Base-by-base conservation (phyloP, 1,140 invertebrate genomes). In the Paraescarpia echinospica region DNA sequence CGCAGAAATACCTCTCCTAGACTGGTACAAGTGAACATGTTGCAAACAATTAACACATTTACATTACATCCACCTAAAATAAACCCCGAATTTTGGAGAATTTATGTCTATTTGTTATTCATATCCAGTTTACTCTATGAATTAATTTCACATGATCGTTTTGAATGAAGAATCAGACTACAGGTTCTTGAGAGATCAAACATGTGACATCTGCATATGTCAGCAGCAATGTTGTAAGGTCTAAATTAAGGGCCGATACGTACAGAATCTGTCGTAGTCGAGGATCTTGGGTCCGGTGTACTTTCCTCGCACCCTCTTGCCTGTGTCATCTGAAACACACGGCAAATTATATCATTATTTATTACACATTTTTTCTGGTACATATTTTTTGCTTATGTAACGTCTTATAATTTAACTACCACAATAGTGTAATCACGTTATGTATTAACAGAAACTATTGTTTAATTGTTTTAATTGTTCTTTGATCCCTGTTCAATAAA, bases 221-320 rank as follows among this genome's bases (percentile, higher is more conserved):
- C 18, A 77, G 59, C 22, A 12, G 22, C 59, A 90, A 0, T 31
- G 6, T 18, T n/a, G n/a, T 90, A 18, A 5, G 8, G 35, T 22
- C 18, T n/a, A n/a, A n/a, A n/a, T n/a, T n/a, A n/a, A n/a, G n/a
- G n/a, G 33, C 18, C 14, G 34, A 51, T 48, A 95, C 96, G 96
- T 96, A 97, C 97, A 97, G 96, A 98, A 99, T 95, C 98, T 98
- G 95, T 99, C 99, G 96, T 99, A 99, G 96, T 99, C 98, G 93
- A 98, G 98, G 91, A 99, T 97, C 92, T 98, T 98, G 92, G 95
- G 95, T 94, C 98, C 98, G 96, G 99, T 98, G 92, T 97, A 97
- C 95, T 98, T 98, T 90, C 98, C 98, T 92, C 99, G 97, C 93
- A 99, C 98, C 95, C 98, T 98, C 95, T 99, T 99, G 93, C 99